Base-by-base conservation (phyloP, 35 echinoderm and acorn worm species). In the Holothuria glaberrima region DNA sequence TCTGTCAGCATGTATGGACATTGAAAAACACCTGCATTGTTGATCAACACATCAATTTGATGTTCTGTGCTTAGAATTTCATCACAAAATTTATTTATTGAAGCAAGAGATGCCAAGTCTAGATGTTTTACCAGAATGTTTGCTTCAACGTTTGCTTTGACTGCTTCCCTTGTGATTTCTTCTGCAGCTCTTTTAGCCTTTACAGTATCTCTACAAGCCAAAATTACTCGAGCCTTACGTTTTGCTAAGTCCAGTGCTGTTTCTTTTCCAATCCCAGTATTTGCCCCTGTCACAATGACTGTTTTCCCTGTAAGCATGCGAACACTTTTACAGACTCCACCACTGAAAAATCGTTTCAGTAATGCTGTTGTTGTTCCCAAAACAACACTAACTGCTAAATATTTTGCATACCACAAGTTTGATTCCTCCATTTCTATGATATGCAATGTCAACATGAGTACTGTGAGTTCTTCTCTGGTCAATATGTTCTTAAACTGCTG, bases 191-290 rank as follows among this genome's bases (percentile, higher is more conserved):
- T 24, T 54, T 88, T 57, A 5, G 87, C 95, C 59, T 90, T 94
- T 16, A 86, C 22, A 17, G 94, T 28, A 71, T 98, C 90, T 4
- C 95, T 76, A 58, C 95, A 98, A 5, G 95, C 95, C n/a, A 98
- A 80, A 68, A 98, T 98, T 14, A 98, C 93, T 26, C 95, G 75
- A 2, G 95, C 95, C n/a, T 92, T 86, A 32, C 93, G 75, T 24
- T 75, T 71, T 19, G 93, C 95, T 33, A 98, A 71, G 38, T 92
- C 90, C 12, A 91, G 62, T 18, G 95, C 95, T 5, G 95, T 94
- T 57, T 86, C 95, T 60, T 94, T 94, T 46, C 95, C 95, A 21
- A 98, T 94, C 14, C 95, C 95, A 21, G 90, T 94, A 52, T 98
- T 98, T 24, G 95, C 92, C 20, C 95, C 95, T 5, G 95, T 98